phyloP scores from a whole-genome alignment of 1,140 invertebrate species.

The Drosophila jambulina region DNA sequence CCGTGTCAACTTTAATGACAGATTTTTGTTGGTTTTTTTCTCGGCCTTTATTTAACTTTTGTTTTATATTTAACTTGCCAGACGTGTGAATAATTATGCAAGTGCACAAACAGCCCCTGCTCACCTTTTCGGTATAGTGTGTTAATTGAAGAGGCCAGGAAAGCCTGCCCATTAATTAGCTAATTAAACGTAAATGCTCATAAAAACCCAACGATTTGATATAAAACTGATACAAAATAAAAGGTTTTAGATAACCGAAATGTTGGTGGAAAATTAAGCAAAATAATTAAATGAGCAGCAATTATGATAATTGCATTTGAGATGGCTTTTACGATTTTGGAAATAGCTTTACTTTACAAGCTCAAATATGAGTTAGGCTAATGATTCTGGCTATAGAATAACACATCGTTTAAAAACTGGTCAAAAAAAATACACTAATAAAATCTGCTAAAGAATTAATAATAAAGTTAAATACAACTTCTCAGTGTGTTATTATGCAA shows the following conservation, averaged over 20 bases:
- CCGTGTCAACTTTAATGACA: conserved; percentile 59
- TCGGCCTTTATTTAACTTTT: conserved; percentile 39
- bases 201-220: conserved; percentile 36
- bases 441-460: not conserved
- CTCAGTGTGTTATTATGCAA: not conserved
- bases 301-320: conserved; percentile 8
- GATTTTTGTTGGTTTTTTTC: conserved; percentile 39
- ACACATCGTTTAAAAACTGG: too few relatives aligned
- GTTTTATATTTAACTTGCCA: conserved; percentile 48
- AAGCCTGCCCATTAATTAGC: conserved; percentile 17
- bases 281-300: conserved; percentile 1
- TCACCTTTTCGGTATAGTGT: not conserved
- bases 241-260: conserved; percentile 1
- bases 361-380: not conserved
- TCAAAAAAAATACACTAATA: not conserved
- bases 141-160: conserved; percentile 24
- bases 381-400: not conserved
- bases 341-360: not conserved
- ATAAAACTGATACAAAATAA: conserved; percentile 5
- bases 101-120: conserved; percentile 23
- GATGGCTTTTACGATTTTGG: not conserved
- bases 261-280: not conserved
- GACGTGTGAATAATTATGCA: conserved; percentile 59
- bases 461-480: not conserved
- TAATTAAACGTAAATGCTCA: conserved; percentile 31